Conservation (phyloP, 2,888 invertebrate genomes). For the Pyrrhosoma nymphula region DNA sequence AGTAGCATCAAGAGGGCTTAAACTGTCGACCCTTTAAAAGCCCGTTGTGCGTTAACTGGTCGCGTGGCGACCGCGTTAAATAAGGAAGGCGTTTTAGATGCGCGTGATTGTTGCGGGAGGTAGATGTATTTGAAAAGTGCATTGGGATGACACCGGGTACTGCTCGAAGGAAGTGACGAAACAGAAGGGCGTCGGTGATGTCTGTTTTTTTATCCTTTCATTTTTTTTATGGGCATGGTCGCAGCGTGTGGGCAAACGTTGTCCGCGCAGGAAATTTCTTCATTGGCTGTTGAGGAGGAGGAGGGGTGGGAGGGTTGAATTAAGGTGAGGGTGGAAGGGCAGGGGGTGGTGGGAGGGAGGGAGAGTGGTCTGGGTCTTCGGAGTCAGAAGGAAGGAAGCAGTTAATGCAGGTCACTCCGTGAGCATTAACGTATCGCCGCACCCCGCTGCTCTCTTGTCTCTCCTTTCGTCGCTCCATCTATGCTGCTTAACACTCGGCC, state of each 20-base stretch:
- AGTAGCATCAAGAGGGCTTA: too few species aligned
- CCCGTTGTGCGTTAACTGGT: background rate
- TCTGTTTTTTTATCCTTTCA: too few species aligned
- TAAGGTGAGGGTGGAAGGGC: background rate
- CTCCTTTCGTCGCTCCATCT: background rate
- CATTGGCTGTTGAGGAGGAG: constrained; percentile 25
- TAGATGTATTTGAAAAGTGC: constrained; percentile 6
- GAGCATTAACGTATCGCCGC: constrained; percentile 33
- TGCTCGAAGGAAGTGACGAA: constrained; percentile 45
- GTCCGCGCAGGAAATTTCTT: constrained; percentile 49
- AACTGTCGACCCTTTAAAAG: too few species aligned
- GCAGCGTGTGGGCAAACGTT: background rate
- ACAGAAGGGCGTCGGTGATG: background rate
- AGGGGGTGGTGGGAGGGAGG: background rate
- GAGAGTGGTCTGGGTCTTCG: background rate
- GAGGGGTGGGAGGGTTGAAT: background rate
- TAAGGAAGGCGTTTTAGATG: background rate
- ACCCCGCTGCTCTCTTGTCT: background rate
- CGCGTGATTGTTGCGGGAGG: background rate
- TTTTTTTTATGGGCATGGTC: background rate
- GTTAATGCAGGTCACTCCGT: constrained; percentile 36
- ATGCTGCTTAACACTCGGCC: too few species aligned
- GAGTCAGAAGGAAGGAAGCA: constrained; percentile 42
- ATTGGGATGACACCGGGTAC: background rate
- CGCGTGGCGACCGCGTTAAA: background rate